Base-by-base conservation (phyloP, 1,140 invertebrate species). In the Callitettix versicolor region DNA sequence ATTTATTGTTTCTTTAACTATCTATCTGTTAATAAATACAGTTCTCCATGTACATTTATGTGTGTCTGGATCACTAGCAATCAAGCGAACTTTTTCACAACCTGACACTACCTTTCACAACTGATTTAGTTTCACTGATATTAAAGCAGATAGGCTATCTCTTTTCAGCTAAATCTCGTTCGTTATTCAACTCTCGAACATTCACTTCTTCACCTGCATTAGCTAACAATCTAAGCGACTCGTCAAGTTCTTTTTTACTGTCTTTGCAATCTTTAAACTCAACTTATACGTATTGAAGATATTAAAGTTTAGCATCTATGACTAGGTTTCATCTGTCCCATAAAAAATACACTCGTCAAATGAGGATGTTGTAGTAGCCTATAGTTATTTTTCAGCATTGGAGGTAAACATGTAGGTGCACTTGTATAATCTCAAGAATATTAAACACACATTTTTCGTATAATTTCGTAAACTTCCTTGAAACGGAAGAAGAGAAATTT, bases 241-340 rank as follows among this genome's bases (percentile, higher is more conserved):
- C 76, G 57, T 82, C 78, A 5, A 83, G 74, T 62, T 88, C 85
- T 3, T 64, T 63, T 62, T 83, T 79, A 49, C 81, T 78, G 9
- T 67, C 65, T 38, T 79, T 75, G 65, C 83, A 87, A 59, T 88
- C 83, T 14, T 71, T 68, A 42, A 93, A 77, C 33, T 81, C 84
- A 51, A 73, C 75, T 67, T 85, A 78, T 1, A 93, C 81, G 59
- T 91, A 88, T 55, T 74, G 67, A n/a, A 95, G 64, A 6, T 90
- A 85, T 2, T 83, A 79, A 64, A 88, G 76, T 72, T 96, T 96
- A 0, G 91, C 84, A 73, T 95, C 88, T n/a, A n/a, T n/a, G n/a
- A n/a, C n/a, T n/a, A 95, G 73, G 68, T 91, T 94, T 65, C 92
- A 95, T 65, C 84, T 82, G 66, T 96, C 91, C 63, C 85, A n/a